These are phyloP conservation scores for Sarcophaga carnaria DNA, from an alignment of 2,888 invertebrate species.

Conservation along the genomic window DNA sequence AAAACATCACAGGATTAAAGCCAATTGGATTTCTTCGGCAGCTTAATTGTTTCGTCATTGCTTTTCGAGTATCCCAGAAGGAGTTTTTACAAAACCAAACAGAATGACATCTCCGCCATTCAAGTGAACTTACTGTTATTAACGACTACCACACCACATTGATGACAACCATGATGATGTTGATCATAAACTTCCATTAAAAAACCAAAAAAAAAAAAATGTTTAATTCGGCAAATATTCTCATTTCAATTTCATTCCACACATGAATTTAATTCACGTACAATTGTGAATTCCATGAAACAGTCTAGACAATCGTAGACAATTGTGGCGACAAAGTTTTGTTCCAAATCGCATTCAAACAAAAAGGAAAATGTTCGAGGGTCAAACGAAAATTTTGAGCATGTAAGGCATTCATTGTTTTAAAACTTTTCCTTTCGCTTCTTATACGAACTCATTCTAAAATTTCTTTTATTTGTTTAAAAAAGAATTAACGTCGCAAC, in stretches of 20 bases:
- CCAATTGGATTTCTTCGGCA: constrained; percentile 20
- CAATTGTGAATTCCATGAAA: neutral
- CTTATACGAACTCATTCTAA: no score
- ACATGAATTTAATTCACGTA: constrained; percentile 22
- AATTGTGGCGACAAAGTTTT: constrained; percentile 40
- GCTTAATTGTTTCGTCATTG: constrained; percentile 26
- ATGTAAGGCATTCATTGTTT: no score
- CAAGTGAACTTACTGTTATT: constrained; percentile 6
- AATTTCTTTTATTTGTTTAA: no score
- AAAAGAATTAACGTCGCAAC: no score
- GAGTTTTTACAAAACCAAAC: neutral
- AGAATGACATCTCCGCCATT: neutral
- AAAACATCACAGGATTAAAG: neutral
- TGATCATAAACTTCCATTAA: neutral
- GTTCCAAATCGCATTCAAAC: constrained; percentile 3
- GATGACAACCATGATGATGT: neutral
- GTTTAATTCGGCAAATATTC: neutral
- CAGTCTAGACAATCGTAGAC: constrained; percentile 52
- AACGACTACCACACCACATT: neutral
- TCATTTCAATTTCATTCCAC: neutral
- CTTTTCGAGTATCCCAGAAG: constrained; percentile 9
- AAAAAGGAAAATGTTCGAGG: neutral
- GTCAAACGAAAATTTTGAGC: no score
- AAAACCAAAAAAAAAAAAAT: neutral
- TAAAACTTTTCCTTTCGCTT: no score